These are phyloP conservation scores for Ctenopoma kingsleyae DNA, from an alignment of 2,797 vertebrate genomes.

Conservation along the genomic window DNA sequence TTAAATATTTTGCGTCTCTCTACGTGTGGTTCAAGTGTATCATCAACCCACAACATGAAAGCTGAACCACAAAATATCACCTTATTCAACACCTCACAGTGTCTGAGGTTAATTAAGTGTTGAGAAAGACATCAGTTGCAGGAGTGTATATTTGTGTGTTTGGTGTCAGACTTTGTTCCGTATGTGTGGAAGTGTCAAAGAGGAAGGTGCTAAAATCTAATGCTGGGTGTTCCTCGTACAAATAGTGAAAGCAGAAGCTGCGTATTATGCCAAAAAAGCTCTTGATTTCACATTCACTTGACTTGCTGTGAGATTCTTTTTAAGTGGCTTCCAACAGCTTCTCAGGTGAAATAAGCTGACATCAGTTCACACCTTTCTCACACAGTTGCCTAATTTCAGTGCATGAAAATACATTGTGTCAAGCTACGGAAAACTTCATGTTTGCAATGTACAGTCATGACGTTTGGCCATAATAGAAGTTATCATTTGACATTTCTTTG, in stretches of 20 bases:
- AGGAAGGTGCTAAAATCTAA: slow-evolving; percentile 49
- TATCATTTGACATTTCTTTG: slow-evolving; percentile 13
- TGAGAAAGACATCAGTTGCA: slow-evolving; percentile 14
- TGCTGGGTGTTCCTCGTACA: slow-evolving; percentile 34
- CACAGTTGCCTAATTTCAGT: neutral
- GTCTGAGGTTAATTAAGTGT: slow-evolving; percentile 27
- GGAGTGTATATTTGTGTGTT: slow-evolving; percentile 15
- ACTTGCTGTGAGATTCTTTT: neutral
- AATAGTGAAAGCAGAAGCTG: slow-evolving; percentile 10
- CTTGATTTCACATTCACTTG: neutral
- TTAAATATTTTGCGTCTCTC: too few relatives aligned
- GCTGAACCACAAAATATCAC: slow-evolving; percentile 24
- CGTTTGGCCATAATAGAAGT: neutral
- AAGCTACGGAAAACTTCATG: neutral
- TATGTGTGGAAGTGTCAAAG: slow-evolving; percentile 25
- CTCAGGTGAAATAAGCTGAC: slow-evolving; percentile 1
- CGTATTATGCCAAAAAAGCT: slow-evolving; percentile 3
- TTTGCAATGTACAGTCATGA: neutral
- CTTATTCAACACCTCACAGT: slow-evolving; percentile 33
- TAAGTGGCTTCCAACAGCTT: neutral
- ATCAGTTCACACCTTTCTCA: neutral
- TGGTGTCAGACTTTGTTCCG: slow-evolving; percentile 28
- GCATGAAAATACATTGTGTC: neutral
- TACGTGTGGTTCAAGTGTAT: neutral
- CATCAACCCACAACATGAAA: neutral